These are phyloP conservation scores for Ia io DNA, from an alignment of 2,113 vertebrate genomes.

Conservation along the genomic window DNA sequence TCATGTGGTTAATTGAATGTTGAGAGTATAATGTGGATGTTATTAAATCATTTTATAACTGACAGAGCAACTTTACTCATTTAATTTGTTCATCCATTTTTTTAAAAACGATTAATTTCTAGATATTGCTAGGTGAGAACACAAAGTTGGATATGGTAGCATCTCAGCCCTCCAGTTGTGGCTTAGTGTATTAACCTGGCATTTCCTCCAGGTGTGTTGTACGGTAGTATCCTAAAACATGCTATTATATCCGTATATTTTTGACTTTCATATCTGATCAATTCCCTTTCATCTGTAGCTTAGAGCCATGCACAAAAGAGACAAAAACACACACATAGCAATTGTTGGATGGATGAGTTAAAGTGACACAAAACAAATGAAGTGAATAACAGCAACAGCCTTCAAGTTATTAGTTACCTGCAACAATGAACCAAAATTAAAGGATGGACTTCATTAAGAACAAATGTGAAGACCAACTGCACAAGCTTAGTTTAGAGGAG, in stretches of 20 bases:
- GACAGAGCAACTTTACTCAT: neutral
- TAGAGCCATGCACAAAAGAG: neutral
- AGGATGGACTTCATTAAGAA: neutral
- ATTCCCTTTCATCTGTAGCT: neutral
- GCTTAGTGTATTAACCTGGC: neutral
- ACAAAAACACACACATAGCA: neutral
- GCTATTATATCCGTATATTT: neutral
- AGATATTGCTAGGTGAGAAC: neutral
- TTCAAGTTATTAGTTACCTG: neutral
- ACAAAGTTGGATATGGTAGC: neutral
- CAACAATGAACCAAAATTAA: neutral
- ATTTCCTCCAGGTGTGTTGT: neutral
- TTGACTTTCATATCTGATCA: neutral
- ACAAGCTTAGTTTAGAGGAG: neutral
- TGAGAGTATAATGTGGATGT: neutral
- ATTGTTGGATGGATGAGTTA: neutral
- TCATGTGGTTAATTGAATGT: neutral
- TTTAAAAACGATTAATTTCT: neutral
- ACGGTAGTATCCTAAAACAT: neutral
- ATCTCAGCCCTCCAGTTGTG: neutral
- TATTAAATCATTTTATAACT: neutral
- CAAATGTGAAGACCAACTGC: neutral
- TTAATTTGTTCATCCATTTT: neutral
- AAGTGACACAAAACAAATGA: neutral
- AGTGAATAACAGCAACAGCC: neutral